Base-by-base conservation (phyloP, 1,140 invertebrate species). In the Lordiphosa clarofinis region DNA sequence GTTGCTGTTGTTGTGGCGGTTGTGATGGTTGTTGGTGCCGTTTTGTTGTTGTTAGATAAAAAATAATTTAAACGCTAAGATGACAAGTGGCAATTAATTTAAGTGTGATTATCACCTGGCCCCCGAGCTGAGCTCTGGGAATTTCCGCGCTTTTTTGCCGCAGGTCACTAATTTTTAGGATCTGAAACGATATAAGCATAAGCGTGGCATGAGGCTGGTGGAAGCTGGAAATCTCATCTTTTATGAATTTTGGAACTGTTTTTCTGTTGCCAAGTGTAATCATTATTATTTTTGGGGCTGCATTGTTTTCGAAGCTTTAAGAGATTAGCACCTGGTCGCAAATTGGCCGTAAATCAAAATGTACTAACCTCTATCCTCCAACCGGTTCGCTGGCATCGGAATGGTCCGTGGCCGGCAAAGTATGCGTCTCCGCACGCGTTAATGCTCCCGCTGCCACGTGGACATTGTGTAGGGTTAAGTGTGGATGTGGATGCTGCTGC, bases 71-170 rank as follows among this genome's bases (percentile, higher is more conserved):
- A 79, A 56, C 61, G 78, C 79, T 86, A 84, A 84, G 70, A 86
- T 84, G 78, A 84, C 78, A 84, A 84, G 78, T 84, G 78, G 79
- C 78, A 84, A 84, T 84, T 84, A 84, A 84, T 84, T 84, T 84
- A 84, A 79, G 69, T 86, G 79, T 84, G 78, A 84, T 84, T 84
- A 84, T 84, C 78, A 84, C 78, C 69, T 84, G 69, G 69, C 69
- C 57, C 60, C 78, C 21, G 10, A 53, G 38, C 59, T 38, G 19
- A 15, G 46, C 47, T 24, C 68, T 73, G 73, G 78, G 78, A 46
- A 73, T 70, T 82, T 82, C 78, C 78, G 44, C 70, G 73, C 60
- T 73, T 76, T 66, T 62, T 58, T 58, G 54, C 28, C 44, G 60
- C 57, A 58, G 58, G 46, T 70, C 65, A 78, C 78, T 78, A 73